Percentiles rank a stretch among this genome's conserved stretches.
These are phyloP conservation scores for Acanthococcus lagerstroemiae DNA, from an alignment of 2,888 invertebrate genomes.

Conservation along the genomic window DNA sequence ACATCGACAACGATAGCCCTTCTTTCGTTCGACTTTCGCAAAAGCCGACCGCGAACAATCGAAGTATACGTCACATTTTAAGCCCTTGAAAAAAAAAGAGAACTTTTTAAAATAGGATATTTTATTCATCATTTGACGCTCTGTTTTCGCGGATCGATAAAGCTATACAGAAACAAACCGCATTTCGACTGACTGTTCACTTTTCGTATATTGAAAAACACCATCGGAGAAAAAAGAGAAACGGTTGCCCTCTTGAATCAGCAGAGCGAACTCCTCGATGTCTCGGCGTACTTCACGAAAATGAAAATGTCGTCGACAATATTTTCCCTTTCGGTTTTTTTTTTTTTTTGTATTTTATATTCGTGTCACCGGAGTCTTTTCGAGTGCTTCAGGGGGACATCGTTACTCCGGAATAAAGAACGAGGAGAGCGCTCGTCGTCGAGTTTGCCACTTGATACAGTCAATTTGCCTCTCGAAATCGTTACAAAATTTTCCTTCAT, in stretches of 20 bases:
- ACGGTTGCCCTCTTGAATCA: conserved; percentile 8
- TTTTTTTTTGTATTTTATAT: background rate
- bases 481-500: conserved; percentile 24
- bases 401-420: conserved; percentile 4
- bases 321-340: conserved; percentile 13
- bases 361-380: background rate
- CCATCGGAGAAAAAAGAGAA: background rate
- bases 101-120: too few relatives aligned
- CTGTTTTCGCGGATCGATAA: background rate
- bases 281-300: conserved; percentile 14
- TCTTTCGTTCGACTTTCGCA: too few relatives aligned
- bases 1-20: too few relatives aligned
- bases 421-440: conserved; percentile 4
- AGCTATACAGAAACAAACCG: background rate
- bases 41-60: too few relatives aligned
- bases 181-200: background rate
- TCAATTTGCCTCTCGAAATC: conserved; percentile 26
- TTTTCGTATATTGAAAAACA: background rate
- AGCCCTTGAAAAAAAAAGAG: too few relatives aligned
- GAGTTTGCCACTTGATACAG: conserved; percentile 25
- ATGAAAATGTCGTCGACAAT: conserved; percentile 25
- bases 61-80: too few relatives aligned
- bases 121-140: conserved; percentile 10
- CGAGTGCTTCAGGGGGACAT: background rate
- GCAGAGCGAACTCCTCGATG: conserved; percentile 15